phyloP scores from a whole-genome alignment of 2,113 vertebrate species.

The Ptyas mucosa region DNA sequence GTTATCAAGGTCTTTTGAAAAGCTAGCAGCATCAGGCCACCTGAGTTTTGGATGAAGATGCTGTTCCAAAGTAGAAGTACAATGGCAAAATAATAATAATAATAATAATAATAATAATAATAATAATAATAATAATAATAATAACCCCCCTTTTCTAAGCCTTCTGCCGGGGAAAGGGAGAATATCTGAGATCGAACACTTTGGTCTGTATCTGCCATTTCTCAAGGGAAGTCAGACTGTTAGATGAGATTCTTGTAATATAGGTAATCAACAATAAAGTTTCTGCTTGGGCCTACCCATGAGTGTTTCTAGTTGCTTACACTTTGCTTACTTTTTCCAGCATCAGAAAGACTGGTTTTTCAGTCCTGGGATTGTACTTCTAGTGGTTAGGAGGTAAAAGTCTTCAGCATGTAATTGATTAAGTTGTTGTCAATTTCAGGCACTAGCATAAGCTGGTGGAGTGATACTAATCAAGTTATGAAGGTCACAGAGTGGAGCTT shows the following conservation, averaged over 20 bases:
- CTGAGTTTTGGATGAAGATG: not conserved
- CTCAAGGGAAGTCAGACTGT: not conserved
- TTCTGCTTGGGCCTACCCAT: not conserved
- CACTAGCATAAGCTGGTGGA: not conserved
- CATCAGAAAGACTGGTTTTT: not conserved
- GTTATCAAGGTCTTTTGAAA: not conserved
- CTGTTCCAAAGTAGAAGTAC: not conserved
- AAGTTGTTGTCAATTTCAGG: not conserved
- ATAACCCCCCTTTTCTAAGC: not conserved
- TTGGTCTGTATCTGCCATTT: not conserved
- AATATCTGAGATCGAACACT: not conserved
- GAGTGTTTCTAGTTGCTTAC: not conserved
- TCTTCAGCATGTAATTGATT: not conserved
- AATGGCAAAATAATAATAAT: not conserved
- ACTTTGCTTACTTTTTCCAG: not conserved
- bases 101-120: too few relatives aligned
- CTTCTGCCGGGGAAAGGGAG: not conserved
- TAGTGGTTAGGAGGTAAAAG: not conserved
- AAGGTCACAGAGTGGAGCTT: not conserved
- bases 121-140: too few relatives aligned
- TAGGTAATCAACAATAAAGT: not conserved
- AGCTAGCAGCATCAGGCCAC: not conserved
- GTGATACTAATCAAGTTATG: not conserved
- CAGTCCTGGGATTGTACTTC: not conserved
- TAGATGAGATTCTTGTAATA: not conserved